These are phyloP conservation scores for Mormyrops boulengeri DNA, from an alignment of 2,797 vertebrate genomes.

Conservation along the genomic window DNA sequence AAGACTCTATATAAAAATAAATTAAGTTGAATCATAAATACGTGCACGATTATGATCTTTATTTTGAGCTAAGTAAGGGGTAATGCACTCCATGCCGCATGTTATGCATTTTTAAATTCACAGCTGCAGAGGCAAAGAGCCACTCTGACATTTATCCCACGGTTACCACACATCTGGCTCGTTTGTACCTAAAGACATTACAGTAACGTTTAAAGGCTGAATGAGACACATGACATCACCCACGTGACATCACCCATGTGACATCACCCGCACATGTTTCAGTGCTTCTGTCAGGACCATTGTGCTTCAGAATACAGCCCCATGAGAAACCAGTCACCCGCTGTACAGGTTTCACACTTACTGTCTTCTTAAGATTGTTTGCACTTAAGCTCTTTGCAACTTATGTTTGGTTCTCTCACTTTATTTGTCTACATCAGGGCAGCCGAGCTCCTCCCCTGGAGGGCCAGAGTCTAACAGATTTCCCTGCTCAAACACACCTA, in stretches of 20 bases:
- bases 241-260: too few relatives aligned
- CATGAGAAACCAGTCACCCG: background rate
- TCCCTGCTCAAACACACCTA: background rate
- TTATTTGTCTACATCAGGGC: background rate
- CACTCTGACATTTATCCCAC: background rate
- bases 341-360: background rate
- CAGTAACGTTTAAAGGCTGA: background rate
- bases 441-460: background rate
- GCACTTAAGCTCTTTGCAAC: background rate
- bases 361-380: background rate
- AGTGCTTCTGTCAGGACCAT: background rate
- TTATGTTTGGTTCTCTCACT: background rate
- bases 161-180: background rate
- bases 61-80: background rate
- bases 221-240: background rate
- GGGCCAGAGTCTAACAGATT: background rate
- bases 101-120: background rate
- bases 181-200: background rate
- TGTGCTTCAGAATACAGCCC: background rate
- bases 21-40: background rate
- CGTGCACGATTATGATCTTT: background rate
- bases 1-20: background rate
- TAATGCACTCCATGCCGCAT: background rate
- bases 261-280: background rate
- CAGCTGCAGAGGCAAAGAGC: background rate